A percentile compares a stretch with the other conserved stretches of the same genome.
Evolutionary conservation across 2,888 invertebrate genomes (phyloP).

Genomic region (Apomyelois bistriatella): DNA sequence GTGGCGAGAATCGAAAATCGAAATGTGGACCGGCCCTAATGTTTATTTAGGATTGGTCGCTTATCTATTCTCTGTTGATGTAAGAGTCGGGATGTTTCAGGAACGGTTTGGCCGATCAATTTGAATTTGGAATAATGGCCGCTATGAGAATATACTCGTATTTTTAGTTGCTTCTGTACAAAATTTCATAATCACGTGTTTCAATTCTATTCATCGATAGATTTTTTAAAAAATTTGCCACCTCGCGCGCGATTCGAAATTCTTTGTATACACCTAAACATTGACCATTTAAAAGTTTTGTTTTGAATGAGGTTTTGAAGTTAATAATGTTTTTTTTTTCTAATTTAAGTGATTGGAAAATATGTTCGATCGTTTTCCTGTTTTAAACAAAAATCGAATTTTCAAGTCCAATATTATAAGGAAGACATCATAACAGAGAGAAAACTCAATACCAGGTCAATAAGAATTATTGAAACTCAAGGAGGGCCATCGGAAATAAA

Average conservation of each 20-base stretch:
- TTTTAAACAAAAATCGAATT: slow-evolving; percentile 42
- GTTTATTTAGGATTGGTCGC: slow-evolving; percentile 70
- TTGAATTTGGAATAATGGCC: not conserved
- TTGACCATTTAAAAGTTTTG: no score
- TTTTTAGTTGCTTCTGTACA: no score
- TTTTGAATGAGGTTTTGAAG: no score
- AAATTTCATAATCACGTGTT: no score
- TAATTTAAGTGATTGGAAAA: no score
- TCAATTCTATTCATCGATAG: no score
- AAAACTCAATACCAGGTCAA: slow-evolving; percentile 43
- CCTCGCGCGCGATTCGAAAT: no score
- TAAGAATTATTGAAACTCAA: slow-evolving; percentile 55
- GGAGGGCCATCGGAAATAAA: slow-evolving; percentile 67
- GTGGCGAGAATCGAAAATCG: slow-evolving; percentile 75
- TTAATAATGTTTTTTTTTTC: no score
- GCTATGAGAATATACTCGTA: no score
- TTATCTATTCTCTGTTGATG: slow-evolving; percentile 11
- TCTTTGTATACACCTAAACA: no score
- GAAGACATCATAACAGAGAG: slow-evolving; percentile 59
- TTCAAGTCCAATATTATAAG: slow-evolving; percentile 49
- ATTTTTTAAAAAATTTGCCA: no score
- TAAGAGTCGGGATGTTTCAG: not conserved
- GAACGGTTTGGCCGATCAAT: not conserved
- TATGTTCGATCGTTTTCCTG: no score
- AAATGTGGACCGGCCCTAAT: slow-evolving; percentile 59